Base-by-base conservation (phyloP, 2,797 vertebrate genomes). In the Xenops minutus region DNA sequence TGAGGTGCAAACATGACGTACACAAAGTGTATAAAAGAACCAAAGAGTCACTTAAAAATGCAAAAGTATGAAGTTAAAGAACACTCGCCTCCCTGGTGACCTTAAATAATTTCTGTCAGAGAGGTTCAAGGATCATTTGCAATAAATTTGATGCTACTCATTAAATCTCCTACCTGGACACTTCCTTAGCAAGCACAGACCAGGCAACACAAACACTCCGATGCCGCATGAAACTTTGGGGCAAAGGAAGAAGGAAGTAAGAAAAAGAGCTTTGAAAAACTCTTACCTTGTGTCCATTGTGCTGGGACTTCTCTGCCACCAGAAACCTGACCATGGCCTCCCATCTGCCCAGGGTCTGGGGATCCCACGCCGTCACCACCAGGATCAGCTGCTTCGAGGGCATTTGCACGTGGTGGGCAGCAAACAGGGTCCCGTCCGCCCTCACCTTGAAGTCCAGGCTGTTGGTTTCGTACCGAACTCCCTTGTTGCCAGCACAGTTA, bases 381-480 rank as follows among this genome's bases (percentile, higher is more conserved):
- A 99, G 98, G 69, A 98, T 97, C 93, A 98, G 97, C 21, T 99
- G 98, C 85, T 98, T 97, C 0, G 97, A 97, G 92, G 98, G 97
- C 93, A 98, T 96, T 90, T 96, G 98, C 80, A 98, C 93, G 46
- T 97, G 98, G 79, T 94, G 97, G 87, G 97, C 97, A 22, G 98
- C 97, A 3, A 98, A 98, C 92, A 99, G 92, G 8, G 98, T 99
- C 46, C 99, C 99, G 12, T 99, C 99, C 0, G 96, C 93, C 61
- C 97, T 96, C 80, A 99, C 98, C 84, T 98, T 97, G 98, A 99
- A 99, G 97, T 98, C 96, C 76, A 98, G 90, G 97, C 98, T 98
- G 89, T 97, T 98, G 98, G 98, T 99, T 95, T 98, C 98, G 46
- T 99, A 98, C 17, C 87, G 98, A 68, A 98, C 97, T 14, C 97